phyloP scores from a whole-genome alignment of 2,888 invertebrate genomes.

The Platerodrilus igneus region DNA sequence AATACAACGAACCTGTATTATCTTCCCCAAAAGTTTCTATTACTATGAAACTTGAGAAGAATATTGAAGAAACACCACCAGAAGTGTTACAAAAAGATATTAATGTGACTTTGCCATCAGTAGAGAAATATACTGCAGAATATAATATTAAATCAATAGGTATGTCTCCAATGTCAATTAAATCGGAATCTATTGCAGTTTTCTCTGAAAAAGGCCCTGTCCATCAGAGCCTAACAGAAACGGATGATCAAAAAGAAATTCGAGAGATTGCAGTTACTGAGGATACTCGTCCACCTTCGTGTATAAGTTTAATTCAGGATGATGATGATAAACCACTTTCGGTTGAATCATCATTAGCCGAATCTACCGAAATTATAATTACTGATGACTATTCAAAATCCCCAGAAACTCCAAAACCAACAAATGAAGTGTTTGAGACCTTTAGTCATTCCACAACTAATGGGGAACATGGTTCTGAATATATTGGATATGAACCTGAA shows the following conservation, averaged over 20 bases:
- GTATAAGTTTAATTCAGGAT: constrained; percentile 28
- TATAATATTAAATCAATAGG: constrained; percentile 24
- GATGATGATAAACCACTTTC: constrained; percentile 40
- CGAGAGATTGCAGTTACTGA: too few relatives aligned
- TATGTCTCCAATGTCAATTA: constrained; percentile 34
- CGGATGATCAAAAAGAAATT: too few relatives aligned
- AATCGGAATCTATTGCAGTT: too few relatives aligned
- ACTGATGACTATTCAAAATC: constrained; percentile 49
- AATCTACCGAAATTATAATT: constrained; percentile 53
- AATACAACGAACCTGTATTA: constrained; percentile 42
- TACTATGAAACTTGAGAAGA: constrained; percentile 38
- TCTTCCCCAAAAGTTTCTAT: constrained; percentile 42
- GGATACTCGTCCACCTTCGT: constrained; percentile 20
- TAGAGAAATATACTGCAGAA: constrained; percentile 13
- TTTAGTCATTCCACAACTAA: constrained; percentile 38
- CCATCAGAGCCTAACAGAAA: constrained; percentile 31
- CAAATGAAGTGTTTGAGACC: constrained; percentile 47
- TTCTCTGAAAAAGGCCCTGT: constrained; percentile 40
- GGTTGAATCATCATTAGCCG: constrained; percentile 50
- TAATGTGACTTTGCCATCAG: constrained; percentile 37
- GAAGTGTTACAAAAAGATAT: constrained; percentile 41
- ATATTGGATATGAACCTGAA: constrained; percentile 62
- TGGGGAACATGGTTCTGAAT: constrained; percentile 48
- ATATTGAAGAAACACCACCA: constrained; percentile 31
- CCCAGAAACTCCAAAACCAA: constrained; percentile 53